A percentile compares a stretch with the other conserved stretches of the same genome.
These are phyloP conservation scores for Oxytorus armatus DNA, from an alignment of 2,888 invertebrate genomes.

Conservation along the genomic window DNA sequence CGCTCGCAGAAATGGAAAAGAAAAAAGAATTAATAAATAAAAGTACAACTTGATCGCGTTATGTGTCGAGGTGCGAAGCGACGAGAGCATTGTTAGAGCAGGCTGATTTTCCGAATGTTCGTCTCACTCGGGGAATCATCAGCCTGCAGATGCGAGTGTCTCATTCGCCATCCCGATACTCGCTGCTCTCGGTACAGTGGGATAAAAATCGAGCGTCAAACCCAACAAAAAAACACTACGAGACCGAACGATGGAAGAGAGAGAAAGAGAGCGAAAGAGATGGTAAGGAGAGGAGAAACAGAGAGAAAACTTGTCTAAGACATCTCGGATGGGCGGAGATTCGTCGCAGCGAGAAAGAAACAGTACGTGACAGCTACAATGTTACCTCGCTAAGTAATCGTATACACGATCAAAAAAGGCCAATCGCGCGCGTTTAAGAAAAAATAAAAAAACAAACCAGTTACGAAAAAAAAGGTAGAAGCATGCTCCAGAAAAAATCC, in stretches of 20 bases:
- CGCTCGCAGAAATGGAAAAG: neutral
- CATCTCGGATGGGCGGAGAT: conserved; percentile 67
- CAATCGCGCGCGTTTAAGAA: neutral
- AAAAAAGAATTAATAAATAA: no score
- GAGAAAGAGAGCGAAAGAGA: conserved; percentile 1
- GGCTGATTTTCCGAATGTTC: no score
- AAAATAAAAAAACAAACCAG: neutral
- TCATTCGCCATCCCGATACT: conserved; percentile 1
- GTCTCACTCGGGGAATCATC: no score
- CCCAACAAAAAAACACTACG: conserved; percentile 19
- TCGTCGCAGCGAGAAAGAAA: conserved; percentile 51
- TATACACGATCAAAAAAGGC: neutral
- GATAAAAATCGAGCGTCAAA: conserved; percentile 20
- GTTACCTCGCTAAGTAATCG: conserved; percentile 65
- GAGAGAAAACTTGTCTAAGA: conserved; percentile 59
- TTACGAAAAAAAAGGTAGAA: neutral
- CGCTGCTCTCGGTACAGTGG: conserved; percentile 6
- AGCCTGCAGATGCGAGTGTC: conserved; percentile 45
- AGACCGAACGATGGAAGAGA: neutral
- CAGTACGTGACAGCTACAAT: conserved; percentile 49
- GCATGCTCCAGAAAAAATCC: neutral
- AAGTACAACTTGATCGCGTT: conserved; percentile 19
- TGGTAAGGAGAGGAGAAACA: conserved; percentile 45
- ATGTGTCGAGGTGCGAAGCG: conserved; percentile 26
- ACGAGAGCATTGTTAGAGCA: conserved; percentile 44